Evolutionary conservation across 92 coral and sea anemone genomes (phyloP).

Genomic region (Ricordea florida): DNA sequence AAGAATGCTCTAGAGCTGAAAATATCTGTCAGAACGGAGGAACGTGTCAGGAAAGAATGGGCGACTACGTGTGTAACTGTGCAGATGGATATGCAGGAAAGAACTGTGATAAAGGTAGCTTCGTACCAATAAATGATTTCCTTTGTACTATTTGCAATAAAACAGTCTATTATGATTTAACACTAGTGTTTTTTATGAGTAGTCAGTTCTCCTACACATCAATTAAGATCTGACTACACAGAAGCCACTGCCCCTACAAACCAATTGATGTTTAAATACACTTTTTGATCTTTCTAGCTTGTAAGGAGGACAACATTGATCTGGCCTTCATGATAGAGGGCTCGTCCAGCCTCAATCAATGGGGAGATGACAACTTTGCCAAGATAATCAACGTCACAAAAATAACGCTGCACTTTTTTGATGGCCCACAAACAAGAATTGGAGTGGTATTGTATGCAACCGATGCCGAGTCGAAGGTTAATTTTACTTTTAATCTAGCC

Average conservation of each 20-base stretch:
- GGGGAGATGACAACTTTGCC: not conserved
- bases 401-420: not conserved
- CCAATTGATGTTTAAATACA: not conserved
- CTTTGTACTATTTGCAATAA: too few relatives aligned
- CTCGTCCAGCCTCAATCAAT: not conserved
- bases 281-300: not conserved
- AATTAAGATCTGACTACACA: too few relatives aligned
- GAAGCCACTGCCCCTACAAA: not conserved
- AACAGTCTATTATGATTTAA: too few relatives aligned
- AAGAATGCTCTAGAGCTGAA: not conserved
- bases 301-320: not conserved
- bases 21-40: conserved; percentile 36
- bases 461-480: not conserved
- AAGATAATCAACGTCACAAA: not conserved
- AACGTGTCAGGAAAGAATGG: conserved; percentile 4
- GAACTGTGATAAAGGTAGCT: too few relatives aligned
- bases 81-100: too few relatives aligned
- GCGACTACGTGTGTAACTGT: conserved; percentile 16
- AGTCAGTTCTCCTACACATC: too few relatives aligned
- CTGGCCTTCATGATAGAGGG: conserved; percentile 21
- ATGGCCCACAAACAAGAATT: not conserved
- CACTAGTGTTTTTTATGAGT: too few relatives aligned
- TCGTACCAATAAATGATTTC: too few relatives aligned
- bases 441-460: conserved; percentile 16
- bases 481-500: not conserved